These are phyloP conservation scores for Antedon bifida DNA, from an alignment of 35 echinoderm and acorn worm species.

Conservation along the genomic window DNA sequence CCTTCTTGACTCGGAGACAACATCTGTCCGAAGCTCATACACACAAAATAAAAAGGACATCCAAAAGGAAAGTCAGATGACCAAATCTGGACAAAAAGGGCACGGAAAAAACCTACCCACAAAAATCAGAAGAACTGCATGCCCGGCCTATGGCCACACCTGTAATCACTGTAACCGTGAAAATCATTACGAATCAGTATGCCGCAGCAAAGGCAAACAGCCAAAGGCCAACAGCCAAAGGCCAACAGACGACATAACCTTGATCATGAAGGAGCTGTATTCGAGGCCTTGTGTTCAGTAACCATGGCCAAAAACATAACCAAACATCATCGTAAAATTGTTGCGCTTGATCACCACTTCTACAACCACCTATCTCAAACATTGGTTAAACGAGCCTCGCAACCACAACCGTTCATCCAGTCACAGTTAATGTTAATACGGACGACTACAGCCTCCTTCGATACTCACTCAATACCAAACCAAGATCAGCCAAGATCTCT, in stretches of 20 bases:
- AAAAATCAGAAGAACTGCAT: background rate
- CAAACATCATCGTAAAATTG: background rate
- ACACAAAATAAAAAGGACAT: background rate
- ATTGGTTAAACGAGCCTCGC: constrained; percentile 5
- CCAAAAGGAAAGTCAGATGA: background rate
- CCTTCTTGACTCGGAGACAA: background rate
- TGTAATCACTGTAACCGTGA: constrained; percentile 1
- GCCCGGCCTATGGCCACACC: background rate
- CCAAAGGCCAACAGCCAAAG: background rate
- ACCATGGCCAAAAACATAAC: too few species aligned
- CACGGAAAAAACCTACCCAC: background rate
- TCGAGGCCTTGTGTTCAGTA: background rate
- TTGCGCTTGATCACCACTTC: constrained; percentile 8
- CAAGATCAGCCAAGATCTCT: background rate
- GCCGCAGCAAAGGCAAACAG: background rate
- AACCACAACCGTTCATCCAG: background rate
- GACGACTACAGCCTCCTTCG: background rate
- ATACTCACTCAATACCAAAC: background rate
- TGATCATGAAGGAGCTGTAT: background rate
- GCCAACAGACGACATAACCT: background rate
- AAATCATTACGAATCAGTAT: background rate
- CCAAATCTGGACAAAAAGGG: background rate
- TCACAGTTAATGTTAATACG: background rate
- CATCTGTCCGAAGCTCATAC: background rate
- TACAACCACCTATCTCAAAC: constrained; percentile 4